phyloP scores from a whole-genome alignment of 2,888 invertebrate genomes.

The Athetis lepigone region DNA sequence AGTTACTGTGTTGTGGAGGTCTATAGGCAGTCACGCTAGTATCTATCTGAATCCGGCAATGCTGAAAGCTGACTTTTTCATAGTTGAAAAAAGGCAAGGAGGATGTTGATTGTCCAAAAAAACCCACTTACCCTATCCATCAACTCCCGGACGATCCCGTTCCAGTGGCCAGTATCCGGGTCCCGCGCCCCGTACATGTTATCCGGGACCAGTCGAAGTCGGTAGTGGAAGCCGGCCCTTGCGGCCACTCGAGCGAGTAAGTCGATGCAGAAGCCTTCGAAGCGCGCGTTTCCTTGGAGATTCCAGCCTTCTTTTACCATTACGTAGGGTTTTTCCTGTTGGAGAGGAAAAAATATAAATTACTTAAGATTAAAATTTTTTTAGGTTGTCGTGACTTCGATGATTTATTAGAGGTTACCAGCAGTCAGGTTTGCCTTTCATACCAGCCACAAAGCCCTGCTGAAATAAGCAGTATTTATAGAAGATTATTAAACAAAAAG shows the following conservation, averaged over 20 bases:
- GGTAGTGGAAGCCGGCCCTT: conserved; percentile 96
- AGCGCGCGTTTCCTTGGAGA: conserved; percentile 96
- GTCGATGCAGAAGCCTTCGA: conserved; percentile 98
- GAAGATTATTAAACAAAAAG: too few species aligned
- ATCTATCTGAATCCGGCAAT: too few species aligned
- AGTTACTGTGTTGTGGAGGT: too few species aligned
- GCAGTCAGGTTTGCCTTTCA: too few species aligned
- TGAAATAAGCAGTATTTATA: too few species aligned
- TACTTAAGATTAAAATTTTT: too few species aligned
- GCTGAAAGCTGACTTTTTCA: too few species aligned
- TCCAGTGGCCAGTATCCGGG: conserved; percentile 97
- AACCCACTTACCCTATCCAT: conserved; percentile 94
- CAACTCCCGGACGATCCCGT: conserved; percentile 96
- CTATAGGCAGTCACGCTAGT: too few species aligned
- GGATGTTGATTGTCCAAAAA: neutral
- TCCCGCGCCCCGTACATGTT: conserved; percentile 97
- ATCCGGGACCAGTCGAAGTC: conserved; percentile 95
- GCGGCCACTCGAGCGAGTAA: conserved; percentile 95
- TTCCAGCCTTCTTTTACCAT: conserved; percentile 97
- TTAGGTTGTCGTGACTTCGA: too few species aligned
- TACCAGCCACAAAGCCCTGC: too few species aligned
- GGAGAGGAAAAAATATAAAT: neutral
- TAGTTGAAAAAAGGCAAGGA: too few species aligned
- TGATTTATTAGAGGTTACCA: too few species aligned
- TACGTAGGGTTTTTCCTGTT: conserved; percentile 96